Base-by-base conservation (phyloP, 2,113 vertebrate species). In the Larimichthys crocea region DNA sequence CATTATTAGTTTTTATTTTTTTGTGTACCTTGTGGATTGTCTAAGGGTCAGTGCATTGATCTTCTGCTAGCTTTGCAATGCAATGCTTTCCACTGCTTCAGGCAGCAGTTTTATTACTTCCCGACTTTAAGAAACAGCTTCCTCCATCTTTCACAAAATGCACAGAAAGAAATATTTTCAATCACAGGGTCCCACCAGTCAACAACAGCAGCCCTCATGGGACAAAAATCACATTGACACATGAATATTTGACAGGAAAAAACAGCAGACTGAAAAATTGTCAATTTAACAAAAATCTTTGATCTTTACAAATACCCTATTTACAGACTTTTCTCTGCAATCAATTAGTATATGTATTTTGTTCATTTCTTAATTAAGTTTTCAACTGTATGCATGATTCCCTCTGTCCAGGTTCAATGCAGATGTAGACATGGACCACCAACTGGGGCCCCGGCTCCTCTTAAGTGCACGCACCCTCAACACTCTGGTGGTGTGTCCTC, bases 381-480 rank as follows among this genome's bases (percentile, higher is more conserved):
- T 60, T 55, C 10, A 80, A 6, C 16, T 50, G 16, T 4, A 7
- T 42, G 11, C n/a, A 3, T 35, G 73, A 5, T 53, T 65, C 3
- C 2, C 17, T 53, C 42, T 79, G 40, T 87, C 1, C 88, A 98
- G 98, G 89, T 97, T 96, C 0, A 95, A 96, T 0, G 97, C 97
- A 0, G 97, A 99, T 0, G 97, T 99, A 11, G 96, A 99, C 0
- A 96, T 98, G 81, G 97, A 97, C 86, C 96, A 97, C 64, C 96
- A 96, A 86, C 82, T 96, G 62, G 76, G 95, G 0, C 91, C 95
- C 0, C 95, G 95, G 1, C 80, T 92, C 12, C 93, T 94, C 6
- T 91, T 95, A 2, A 94, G 95, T 2, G 94, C 94, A 3, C 95
- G 96, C n/a, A 94, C 95, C 12, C 96, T 99, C 72, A 97, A 96